phyloP scores from a whole-genome alignment of 1,140 invertebrate species.

The Gryllus bimaculatus region DNA sequence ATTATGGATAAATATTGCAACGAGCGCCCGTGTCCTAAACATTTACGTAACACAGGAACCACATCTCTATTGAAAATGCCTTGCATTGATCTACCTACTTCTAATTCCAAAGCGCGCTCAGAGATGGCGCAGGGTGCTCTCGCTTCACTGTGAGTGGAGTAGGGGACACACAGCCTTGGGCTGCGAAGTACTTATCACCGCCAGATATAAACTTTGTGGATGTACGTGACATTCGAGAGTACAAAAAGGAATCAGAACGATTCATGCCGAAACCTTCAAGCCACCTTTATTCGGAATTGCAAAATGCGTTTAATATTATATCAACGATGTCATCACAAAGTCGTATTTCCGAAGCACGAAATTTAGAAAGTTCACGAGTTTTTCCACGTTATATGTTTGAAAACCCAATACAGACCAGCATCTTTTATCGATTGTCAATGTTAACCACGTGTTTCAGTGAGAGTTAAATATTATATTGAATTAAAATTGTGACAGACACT shows the following conservation, averaged over 20 bases:
- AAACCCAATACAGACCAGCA: no score
- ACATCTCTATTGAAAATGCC: background rate
- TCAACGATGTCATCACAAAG: no score
- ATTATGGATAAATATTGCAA: background rate
- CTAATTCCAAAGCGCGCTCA: background rate
- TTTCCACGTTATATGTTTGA: no score
- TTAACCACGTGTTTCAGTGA: no score
- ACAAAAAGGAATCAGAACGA: background rate
- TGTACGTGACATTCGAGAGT: background rate
- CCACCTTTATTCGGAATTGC: background rate
- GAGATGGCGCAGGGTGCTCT: background rate
- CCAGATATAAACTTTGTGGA: background rate
- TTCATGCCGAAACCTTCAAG: background rate
- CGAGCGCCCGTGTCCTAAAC: background rate
- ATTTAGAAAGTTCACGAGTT: no score
- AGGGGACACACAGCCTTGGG: background rate
- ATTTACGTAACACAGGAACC: background rate
- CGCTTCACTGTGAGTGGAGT: background rate
- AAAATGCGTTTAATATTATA: no score
- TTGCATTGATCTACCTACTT: background rate
- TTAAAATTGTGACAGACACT: no score
- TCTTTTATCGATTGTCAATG: no score
- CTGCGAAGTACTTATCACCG: background rate
- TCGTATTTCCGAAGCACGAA: no score
- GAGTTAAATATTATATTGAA: no score